Base-by-base conservation (phyloP, 2,888 invertebrate species). In the Gortyna flavago region DNA sequence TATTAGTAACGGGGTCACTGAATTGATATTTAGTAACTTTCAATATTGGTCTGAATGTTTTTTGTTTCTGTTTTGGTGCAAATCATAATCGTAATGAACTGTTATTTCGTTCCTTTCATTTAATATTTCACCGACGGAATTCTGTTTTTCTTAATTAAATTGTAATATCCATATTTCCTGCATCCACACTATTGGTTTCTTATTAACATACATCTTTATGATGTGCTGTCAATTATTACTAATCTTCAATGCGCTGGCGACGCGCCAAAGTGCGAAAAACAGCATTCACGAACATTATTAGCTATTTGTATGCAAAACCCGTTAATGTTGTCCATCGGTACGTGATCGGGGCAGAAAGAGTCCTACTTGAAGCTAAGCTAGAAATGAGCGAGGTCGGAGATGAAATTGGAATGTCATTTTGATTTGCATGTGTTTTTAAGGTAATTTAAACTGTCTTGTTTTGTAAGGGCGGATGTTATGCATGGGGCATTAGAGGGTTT, bases 231-330 rank as follows among this genome's bases (percentile, higher is more conserved):
- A 91, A 92, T 93, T 90, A 91, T 92, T 91, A 87, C 88, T 89
- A 92, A 92, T 92, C 93, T 90, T 89, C 90, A 89, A 91, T 89
- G 89, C 84, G 77, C 86, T 95, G 95, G 95, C 94, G 74, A 32
- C n/a, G 54, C 9, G 93, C 95, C 95, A 95, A 85, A 88, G 77
- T 81, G 86, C 89, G 90, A 90, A 91, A 91, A 91, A 89, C 90
- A 90, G 89, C 88, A 86, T 80, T 80, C 83, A 48, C 51, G 81
- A 82, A 85, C 85, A 85, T 91, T 91, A 90, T 83, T 87, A 84
- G 83, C 89, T 81, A 90, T 94, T 93, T 92, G 91, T 94, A 94
- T 94, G 92, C 93, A 80, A 79, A 80, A 57, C 66, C 64, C 71
- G 88, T 83, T 78, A 78, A 77, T 81, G 57, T 75, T 79, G 83